A percentile compares a stretch with the other conserved stretches of the same genome.
phyloP scores from a whole-genome alignment of 2,888 invertebrate genomes.

The Cerceris ruficornis region DNA sequence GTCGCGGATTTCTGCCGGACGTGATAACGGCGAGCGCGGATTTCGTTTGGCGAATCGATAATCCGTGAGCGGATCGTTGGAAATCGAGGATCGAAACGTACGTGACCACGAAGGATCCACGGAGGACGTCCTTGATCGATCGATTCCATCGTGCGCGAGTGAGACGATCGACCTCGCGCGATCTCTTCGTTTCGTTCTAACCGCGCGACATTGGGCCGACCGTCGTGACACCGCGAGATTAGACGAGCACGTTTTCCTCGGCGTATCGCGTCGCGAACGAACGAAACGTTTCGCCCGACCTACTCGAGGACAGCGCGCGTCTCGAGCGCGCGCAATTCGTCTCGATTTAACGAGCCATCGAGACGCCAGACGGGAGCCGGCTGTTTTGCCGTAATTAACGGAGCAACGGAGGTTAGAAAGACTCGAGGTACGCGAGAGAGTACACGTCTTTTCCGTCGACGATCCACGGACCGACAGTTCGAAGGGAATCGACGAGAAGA shows the following conservation, averaged over 20 bases:
- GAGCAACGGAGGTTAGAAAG: conserved; percentile 31
- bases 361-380: conserved; percentile 39
- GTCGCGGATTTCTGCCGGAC: conserved; percentile 57
- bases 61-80: conserved; percentile 39
- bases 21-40: conserved; percentile 58
- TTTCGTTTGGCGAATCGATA: conserved; percentile 44
- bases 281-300: neutral
- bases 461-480: neutral
- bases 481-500: neutral
- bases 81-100: conserved; percentile 9
- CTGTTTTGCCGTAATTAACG: conserved; percentile 37
- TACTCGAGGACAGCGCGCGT: neutral
- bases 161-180: neutral
- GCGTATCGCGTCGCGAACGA: neutral
- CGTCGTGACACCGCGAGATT: conserved; percentile 27
- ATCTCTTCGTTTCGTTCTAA: conserved; percentile 3
- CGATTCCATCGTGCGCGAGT: conserved; percentile 8
- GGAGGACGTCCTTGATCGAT: conserved; percentile 6
- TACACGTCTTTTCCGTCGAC: neutral
- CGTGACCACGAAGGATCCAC: conserved; percentile 4
- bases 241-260: conserved; percentile 43
- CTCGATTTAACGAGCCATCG: conserved; percentile 43
- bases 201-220: conserved; percentile 14
- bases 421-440: neutral
- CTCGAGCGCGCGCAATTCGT: conserved; percentile 20